phyloP scores from a whole-genome alignment of 2,797 vertebrate species.

The Oceanodroma leucorhoa region DNA sequence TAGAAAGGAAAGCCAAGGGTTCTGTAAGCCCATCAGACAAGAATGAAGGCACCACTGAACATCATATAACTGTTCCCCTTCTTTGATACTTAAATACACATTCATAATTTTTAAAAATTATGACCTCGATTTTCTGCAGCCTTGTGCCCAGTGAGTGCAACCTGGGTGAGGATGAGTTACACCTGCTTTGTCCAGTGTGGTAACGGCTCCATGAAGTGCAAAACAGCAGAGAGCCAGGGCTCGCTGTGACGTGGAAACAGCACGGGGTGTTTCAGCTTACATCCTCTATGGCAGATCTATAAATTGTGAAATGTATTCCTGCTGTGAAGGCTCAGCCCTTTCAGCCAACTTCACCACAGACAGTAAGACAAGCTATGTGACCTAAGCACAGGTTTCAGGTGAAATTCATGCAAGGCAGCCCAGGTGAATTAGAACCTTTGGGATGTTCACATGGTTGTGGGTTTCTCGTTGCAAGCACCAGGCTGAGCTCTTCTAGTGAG shows the following conservation, averaged over 20 bases:
- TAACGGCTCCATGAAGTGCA: background rate
- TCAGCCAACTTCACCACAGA: background rate
- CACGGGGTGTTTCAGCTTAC: background rate
- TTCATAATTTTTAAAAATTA: background rate
- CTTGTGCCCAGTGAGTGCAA: background rate
- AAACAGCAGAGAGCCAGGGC: background rate
- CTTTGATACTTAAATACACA: background rate
- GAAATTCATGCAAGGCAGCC: background rate
- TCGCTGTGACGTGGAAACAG: background rate
- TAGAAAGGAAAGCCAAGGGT: background rate
- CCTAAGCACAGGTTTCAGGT: background rate
- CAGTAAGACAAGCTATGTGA: background rate
- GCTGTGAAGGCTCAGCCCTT: background rate
- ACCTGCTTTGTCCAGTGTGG: background rate
- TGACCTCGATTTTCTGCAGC: background rate
- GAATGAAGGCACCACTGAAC: background rate
- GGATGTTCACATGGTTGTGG: background rate
- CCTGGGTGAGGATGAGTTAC: background rate
- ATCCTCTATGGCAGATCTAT: background rate
- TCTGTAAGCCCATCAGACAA: background rate
- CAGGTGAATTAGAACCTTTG: background rate
- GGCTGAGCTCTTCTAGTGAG: background rate
- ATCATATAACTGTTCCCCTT: background rate
- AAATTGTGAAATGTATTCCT: background rate
- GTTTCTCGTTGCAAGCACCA: background rate